Percentiles rank a stretch among this genome's conserved stretches.
Evolutionary conservation across 2,113 vertebrate species (phyloP).

Genomic region (Chloropsis cyanopogon): DNA sequence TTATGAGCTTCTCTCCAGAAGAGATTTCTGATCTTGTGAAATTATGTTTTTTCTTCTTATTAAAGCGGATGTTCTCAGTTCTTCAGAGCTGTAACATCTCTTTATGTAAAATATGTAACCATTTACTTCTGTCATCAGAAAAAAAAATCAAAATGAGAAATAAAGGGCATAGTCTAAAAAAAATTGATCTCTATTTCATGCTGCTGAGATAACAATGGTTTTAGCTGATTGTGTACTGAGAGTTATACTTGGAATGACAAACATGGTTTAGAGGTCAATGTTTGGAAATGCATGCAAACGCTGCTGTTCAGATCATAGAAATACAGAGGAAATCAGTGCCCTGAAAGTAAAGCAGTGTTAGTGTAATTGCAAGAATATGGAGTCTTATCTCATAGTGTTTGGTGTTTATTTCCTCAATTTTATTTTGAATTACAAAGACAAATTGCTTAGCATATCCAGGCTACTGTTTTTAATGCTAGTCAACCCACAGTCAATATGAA

Average conservation of each 20-base stretch:
- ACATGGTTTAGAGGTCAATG: not conserved
- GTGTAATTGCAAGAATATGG: not conserved
- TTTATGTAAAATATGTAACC: not conserved
- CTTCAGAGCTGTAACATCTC: not conserved
- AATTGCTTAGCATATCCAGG: not conserved
- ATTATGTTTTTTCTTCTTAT: conserved; percentile 1
- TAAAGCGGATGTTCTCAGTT: not conserved
- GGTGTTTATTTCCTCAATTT: not conserved
- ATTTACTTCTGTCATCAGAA: conserved; percentile 18
- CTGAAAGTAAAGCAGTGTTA: not conserved
- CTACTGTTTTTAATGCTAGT: not conserved
- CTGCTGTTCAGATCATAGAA: not conserved
- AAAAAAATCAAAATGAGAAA: not conserved
- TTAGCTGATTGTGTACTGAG: not conserved
- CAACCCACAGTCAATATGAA: not conserved
- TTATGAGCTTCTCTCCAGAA: not conserved
- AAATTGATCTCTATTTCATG: not conserved
- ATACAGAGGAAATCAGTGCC: not conserved
- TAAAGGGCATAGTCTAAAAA: conserved; percentile 1
- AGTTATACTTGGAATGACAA: conserved; percentile 8
- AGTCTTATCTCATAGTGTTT: not conserved
- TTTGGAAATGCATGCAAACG: not conserved
- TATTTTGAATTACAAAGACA: conserved; percentile 17
- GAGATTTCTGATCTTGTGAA: conserved; percentile 3
- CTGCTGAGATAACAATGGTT: not conserved